Base-by-base conservation (phyloP, 2,113 vertebrate genomes). In the Osmerus mordax region DNA sequence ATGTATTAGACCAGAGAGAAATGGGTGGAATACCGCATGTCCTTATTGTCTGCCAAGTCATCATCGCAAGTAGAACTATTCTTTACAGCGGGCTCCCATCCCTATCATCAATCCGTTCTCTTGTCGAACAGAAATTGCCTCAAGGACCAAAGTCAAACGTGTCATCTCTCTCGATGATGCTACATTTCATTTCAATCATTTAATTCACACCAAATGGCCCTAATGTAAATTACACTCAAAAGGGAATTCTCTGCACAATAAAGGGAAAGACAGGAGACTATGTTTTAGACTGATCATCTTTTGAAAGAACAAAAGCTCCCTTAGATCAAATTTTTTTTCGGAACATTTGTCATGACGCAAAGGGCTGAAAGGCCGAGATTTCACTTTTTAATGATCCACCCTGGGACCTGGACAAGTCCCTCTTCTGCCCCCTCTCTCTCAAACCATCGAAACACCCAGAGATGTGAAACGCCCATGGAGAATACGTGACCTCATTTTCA, bases 401-500 rank as follows among this genome's bases (percentile, higher is more conserved):
- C 66, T 72, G 85, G 81, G 83, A 87, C 69, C 75, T 29, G n/a
- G 18, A 51, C 68, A 59, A 58, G 15, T 63, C 72, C 64, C 72
- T 53, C 23, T 60, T 15, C 47, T 55, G 32, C 41, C 53, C 32
- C 13, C 41, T 65, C 25, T 69, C 55, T 32, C 23, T 25, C 41
- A 8, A 15, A 71, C n/a, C 15, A 4, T 56, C 16, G 16, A 70
- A 78, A 87, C 77, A 73, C 67, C 65, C 74, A 83, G 69, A 79
- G 64, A 81, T 80, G 75, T 78, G 74, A 75, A 84, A 77, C 72
- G 55, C 78, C 80, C 75, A 73, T 76, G 51, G 87, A 83, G 75
- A 84, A 86, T 70, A 80, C 72, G 76, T 82, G 80, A 88, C 82
- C 88, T 83, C 65, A 79, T 90, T 87, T 87, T 81, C 68, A 79